phyloP scores from a whole-genome alignment of 2,113 vertebrate genomes.

The Catharus fuscescens region DNA sequence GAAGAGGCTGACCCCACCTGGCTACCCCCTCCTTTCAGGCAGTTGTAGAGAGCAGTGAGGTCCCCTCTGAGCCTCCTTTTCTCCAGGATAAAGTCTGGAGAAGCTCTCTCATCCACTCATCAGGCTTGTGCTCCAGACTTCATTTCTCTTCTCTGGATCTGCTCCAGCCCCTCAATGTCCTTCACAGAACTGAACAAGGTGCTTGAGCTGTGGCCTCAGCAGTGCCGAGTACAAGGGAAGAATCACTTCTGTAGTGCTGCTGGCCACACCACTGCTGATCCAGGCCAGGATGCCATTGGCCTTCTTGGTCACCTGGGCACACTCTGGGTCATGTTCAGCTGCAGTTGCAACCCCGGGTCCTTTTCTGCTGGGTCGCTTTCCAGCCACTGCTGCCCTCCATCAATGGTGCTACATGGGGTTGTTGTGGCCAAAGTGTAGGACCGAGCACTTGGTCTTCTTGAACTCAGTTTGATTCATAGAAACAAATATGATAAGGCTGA shows the following conservation, averaged over 20 bases:
- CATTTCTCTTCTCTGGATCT: background rate
- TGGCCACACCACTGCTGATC: background rate
- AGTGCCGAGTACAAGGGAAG: background rate
- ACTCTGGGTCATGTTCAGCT: background rate
- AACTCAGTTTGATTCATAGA: background rate
- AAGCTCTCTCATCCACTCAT: background rate
- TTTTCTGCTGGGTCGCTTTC: background rate
- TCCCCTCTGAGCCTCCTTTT: background rate
- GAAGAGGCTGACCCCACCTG: accelerated
- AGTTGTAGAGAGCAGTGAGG: background rate
- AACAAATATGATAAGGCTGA: background rate
- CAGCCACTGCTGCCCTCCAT: background rate
- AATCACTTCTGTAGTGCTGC: background rate
- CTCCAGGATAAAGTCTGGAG: background rate
- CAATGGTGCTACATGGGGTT: accelerated
- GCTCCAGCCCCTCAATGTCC: background rate
- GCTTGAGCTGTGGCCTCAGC: background rate
- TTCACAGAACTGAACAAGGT: background rate
- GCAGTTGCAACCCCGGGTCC: background rate
- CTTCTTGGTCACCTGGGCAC: background rate
- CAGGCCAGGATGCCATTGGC: background rate
- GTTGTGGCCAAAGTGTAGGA: background rate
- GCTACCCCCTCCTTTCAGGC: background rate
- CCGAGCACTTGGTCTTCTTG: background rate
- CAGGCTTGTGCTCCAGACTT: background rate